Evolutionary conservation across 2,113 vertebrate genomes (phyloP), one percentile per base, ranked within the genome.

Genomic region (Dipodomys spectabilis): DNA sequence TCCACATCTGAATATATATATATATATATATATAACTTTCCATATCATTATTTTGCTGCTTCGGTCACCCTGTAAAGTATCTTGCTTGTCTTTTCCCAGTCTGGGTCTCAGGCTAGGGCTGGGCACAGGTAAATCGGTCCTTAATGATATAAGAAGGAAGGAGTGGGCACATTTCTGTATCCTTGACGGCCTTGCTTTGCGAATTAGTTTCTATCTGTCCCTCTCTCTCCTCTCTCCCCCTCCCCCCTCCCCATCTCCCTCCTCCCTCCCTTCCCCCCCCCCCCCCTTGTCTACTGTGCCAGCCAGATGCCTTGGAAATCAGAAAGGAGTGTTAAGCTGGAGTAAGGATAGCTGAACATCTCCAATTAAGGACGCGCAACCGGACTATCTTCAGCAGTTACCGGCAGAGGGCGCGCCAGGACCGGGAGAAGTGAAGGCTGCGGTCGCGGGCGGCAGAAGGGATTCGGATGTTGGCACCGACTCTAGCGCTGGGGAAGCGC

Each of bases 331-430:
- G 1, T 7, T 25, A 20, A 15, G 15, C 1, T 67, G 64, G 28
- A 6, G 22, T 39, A n/a, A 1, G 10, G 23, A 6, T 11, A 68
- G 82, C 16, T 0, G 19, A 5, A 18, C 20, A 23, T 77, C 22
- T 12, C 25, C 49, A 16, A 8, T 11, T 49, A 4, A 4, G 68
- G 44, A 79, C 75, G 53, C n/a, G 39, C 32, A n/a, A 60, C 28
- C 19, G 28, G 22, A 72, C 19, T 9, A 73, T 25, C 25, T 44
- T 32, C 15, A 2, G 13, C 1, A 88, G 44, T 0, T 0, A 78
- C 93, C 95, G n/a, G 93, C 85, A 97, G 97, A 94, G 95, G 96
- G 97, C 94, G 96, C 90, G n/a, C 87, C 22, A 72, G 69, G 30
- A 91, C 82, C 35, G 60, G 44, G 57, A 89, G 73, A 88, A 68